Evolutionary conservation across 2,113 vertebrate species (phyloP), one percentile per base, ranked within the genome.

Genomic region (Cyanoramphus novaezelandiae): DNA sequence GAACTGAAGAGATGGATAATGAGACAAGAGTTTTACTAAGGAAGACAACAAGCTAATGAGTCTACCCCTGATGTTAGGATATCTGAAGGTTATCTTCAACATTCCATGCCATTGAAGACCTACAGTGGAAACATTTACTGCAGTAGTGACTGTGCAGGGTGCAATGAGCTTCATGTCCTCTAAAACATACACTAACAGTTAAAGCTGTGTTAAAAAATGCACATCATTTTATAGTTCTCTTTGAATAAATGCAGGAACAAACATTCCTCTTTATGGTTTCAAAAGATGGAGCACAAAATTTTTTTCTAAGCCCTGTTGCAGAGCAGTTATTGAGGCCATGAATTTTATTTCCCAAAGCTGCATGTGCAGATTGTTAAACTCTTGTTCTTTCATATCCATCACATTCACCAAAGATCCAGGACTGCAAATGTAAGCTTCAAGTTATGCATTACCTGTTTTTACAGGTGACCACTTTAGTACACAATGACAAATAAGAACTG

Each of bases 341-440:
- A 91, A 39, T 71, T 90, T 76, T 78, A 82, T 89, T 90, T 75
- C 23, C 29, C 79, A 88, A 63, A 79, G 16, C 27, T 46, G 43
- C 52, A 72, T 46, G 17, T 44, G 53, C 72, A 67, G 33, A 59
- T 72, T n/a, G 11, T 90, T 87, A 85, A 39, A n/a, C 29, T 82
- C n/a, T 17, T 47, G 27, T 71, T 90, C 14, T 77, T 92, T 96
- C 52, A 80, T 21, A 92, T 71, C 60, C 71, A 53, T 80, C 1
- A 5, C 46, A 63, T 83, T 92, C 86, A 87, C 25, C 28, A 92
- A 76, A 44, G 57, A 44, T 68, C n/a, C 69, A 41, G 25, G 47
- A 84, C 76, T 96, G 65, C 23, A 90, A 41, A 76, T 46, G 52
- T 78, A 90, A 94, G 7, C 28, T 88, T 84, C 65, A 92, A 86